Evolutionary conservation across 1,140 invertebrate species (phyloP).

Genomic region (Sipha flava): DNA sequence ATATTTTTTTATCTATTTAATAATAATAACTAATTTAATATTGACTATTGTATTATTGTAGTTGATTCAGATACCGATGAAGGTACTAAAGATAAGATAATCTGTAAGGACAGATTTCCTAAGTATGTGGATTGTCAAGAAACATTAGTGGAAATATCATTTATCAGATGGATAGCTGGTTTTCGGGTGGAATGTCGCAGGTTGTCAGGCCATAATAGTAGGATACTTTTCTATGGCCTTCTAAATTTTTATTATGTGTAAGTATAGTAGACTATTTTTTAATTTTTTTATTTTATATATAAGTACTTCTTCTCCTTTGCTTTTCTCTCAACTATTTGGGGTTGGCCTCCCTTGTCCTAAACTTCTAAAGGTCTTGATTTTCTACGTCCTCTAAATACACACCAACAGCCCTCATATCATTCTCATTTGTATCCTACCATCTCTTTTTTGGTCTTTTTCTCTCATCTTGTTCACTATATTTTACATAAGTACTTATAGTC

Average conservation of each 20-base stretch:
- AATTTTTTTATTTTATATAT: too few relatives aligned
- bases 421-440: too few relatives aligned
- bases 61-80: constrained; percentile 9
- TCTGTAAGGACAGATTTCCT: not conserved
- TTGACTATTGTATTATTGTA: not conserved
- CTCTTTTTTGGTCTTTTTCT: too few relatives aligned
- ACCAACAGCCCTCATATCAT: too few relatives aligned
- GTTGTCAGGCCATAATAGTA: not conserved
- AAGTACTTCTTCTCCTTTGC: too few relatives aligned
- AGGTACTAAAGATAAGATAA: not conserved
- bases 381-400: too few relatives aligned
- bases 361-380: too few relatives aligned
- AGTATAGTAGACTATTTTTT: not conserved
- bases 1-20: not conserved
- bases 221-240: not conserved
- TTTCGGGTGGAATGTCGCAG: not conserved
- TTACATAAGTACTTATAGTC: not conserved
- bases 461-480: too few relatives aligned
- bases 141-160: constrained; percentile 14
- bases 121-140: constrained; percentile 29
- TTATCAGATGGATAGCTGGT: constrained; percentile 22
- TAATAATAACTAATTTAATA: not conserved
- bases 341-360: too few relatives aligned
- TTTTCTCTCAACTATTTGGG: too few relatives aligned
- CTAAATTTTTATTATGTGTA: constrained; percentile 10